These are phyloP conservation scores for Steinernema feltiae DNA, from an alignment of 1,140 invertebrate species.

Conservation along the genomic window DNA sequence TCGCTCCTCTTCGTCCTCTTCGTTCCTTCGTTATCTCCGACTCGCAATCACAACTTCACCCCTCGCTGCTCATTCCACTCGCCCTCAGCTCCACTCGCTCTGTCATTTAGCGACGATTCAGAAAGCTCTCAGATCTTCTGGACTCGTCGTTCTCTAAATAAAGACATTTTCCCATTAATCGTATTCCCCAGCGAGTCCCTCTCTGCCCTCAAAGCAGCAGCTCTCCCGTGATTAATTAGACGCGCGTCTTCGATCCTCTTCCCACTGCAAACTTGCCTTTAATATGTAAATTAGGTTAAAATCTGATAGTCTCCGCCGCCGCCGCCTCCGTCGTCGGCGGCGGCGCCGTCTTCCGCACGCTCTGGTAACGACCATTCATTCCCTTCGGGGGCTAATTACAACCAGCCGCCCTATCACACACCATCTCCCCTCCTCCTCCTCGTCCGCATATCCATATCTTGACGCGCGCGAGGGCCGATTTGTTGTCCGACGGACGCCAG, in stretches of 20 bases:
- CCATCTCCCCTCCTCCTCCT: background rate
- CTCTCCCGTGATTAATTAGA: slow-evolving; percentile 15
- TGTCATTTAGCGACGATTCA: slow-evolving; percentile 9
- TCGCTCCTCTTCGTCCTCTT: background rate
- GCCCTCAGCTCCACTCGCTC: background rate
- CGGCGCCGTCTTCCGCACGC: background rate
- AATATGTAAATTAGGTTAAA: slow-evolving; percentile 16
- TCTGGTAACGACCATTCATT: background rate
- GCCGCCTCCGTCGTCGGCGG: background rate
- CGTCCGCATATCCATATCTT: slow-evolving; percentile 12
- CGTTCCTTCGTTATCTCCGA: too few relatives aligned
- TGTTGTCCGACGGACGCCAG: background rate
- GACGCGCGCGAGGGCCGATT: slow-evolving; percentile 6
- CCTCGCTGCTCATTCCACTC: background rate
- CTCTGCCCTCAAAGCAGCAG: slow-evolving; percentile 5
- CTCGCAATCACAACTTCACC: background rate
- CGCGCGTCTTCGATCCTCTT: slow-evolving; percentile 1
- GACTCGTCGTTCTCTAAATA: background rate
- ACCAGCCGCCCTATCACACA: slow-evolving; percentile 12
- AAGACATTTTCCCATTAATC: slow-evolving; percentile 15
- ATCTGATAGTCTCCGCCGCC: background rate
- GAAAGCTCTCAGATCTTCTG: background rate
- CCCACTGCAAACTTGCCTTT: slow-evolving; percentile 8
- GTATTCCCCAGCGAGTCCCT: slow-evolving; percentile 7
- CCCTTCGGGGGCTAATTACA: slow-evolving; percentile 10